Base-by-base conservation (phyloP, 2,113 vertebrate genomes). In the Copsychus sechellarum region DNA sequence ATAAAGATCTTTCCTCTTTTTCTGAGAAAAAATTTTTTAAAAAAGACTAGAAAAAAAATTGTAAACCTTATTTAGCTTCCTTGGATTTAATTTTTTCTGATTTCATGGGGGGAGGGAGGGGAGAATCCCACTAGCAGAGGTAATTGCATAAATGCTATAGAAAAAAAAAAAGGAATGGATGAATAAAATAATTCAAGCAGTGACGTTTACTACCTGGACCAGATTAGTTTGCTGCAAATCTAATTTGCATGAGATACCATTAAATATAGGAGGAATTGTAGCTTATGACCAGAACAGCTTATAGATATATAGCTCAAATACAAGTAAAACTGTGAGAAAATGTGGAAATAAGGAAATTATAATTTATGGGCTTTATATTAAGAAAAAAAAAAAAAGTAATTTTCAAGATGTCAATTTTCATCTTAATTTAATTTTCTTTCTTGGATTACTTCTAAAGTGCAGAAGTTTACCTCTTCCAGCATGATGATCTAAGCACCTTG, bases 71-170 rank as follows among this genome's bases (percentile, higher is more conserved):
- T 90, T 94, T 91, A 95, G 61, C 21, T 93, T 86, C 67, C 64
- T 84, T 72, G 88, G 76, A 94, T 95, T 92, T 97, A 95, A 96
- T 95, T 96, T 97, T 95, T 96, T 95, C 92, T 96, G 93, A 96
- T 97, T 97, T 97, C 96, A 96, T 95, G 96, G 95, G 33, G 72
- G 87, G 88, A 92, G 90, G 61, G 40, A 80, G 23, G 22, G 54
- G 50, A 78, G 65, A 93, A 93, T 92, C 80, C 69, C 60, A 96
- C 93, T 86, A 96, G 88, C 72, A 88, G 48, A 84, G 42, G 42
- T 96, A 96, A 96, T 97, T 97, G 91, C 87, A 96, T 93, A 95
- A 96, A 90, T 86, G 82, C 66, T 84, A 58, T 67, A 69, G 85
- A 84, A 86, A 88, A 93, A 92, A 93, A 92, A 93, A 92, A 83